Conservation (phyloP, 2,888 invertebrate genomes). For the Heliconius cydno region DNA sequence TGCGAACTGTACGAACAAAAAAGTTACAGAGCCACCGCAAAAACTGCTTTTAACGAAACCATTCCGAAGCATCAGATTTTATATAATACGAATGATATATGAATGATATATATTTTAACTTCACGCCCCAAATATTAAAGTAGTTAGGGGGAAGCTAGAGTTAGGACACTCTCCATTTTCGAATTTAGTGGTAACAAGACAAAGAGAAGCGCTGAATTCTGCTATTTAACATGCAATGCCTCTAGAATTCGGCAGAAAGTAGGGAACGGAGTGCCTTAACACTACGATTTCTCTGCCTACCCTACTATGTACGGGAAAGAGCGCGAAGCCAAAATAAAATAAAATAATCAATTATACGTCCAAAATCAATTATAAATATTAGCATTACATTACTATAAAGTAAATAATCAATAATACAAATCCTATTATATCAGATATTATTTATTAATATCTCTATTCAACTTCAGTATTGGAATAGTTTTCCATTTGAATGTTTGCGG, state of each 20-base stretch:
- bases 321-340: background rate
- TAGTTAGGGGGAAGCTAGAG: background rate
- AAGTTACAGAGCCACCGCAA: conserved; percentile 6
- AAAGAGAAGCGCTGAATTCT: too few relatives aligned
- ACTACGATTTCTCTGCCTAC: too few relatives aligned
- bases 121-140: background rate
- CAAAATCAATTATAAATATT: background rate
- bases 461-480: conserved; percentile 16
- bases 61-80: conserved; percentile 27
- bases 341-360: background rate
- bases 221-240: background rate
- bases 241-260: too few relatives aligned
- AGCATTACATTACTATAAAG: too few relatives aligned
- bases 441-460: conserved; percentile 7
- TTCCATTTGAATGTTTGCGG: conserved; percentile 21
- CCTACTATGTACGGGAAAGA: too few relatives aligned
- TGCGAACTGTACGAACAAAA: conserved; percentile 17
- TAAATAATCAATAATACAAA: too few relatives aligned
- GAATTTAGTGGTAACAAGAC: too few relatives aligned
- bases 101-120: background rate
- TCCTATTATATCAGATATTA: background rate
- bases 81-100: background rate
- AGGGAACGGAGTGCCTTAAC: too few relatives aligned
- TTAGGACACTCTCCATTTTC: background rate
- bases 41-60: conserved; percentile 27